Percentiles rank a stretch among this genome's conserved stretches.
phyloP scores from a whole-genome alignment of 2,113 vertebrate species.

The Probosciger aterrimus region DNA sequence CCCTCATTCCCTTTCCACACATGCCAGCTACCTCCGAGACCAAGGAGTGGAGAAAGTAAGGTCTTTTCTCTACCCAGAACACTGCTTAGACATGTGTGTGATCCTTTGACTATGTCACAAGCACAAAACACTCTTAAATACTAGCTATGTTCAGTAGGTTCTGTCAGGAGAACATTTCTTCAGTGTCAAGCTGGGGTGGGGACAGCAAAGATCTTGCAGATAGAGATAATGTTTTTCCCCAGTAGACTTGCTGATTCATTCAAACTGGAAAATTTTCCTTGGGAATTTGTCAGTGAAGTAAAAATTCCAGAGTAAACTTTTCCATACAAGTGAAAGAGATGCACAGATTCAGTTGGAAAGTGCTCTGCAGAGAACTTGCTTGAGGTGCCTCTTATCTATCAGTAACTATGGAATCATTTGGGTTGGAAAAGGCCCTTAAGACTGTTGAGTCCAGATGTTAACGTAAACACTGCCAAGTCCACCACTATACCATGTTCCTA shows the following conservation, averaged over 20 bases:
- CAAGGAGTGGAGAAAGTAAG: neutral
- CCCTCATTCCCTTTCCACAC: neutral
- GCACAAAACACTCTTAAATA: neutral
- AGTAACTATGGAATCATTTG: neutral
- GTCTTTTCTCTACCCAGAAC: neutral
- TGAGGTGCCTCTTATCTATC: neutral
- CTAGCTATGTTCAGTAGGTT: neutral
- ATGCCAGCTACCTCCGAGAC: accelerated
- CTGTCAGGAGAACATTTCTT: neutral
- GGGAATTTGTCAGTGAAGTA: neutral
- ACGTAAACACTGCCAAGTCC: neutral
- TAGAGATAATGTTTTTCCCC: neutral
- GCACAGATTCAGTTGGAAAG: neutral
- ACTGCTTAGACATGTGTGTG: neutral
- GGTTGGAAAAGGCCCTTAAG: neutral
- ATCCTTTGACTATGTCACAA: neutral
- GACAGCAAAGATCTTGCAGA: neutral
- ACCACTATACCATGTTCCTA: neutral
- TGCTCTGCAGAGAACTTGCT: neutral
- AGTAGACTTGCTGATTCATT: neutral
- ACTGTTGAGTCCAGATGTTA: neutral
- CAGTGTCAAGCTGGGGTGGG: neutral
- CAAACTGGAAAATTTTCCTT: neutral
- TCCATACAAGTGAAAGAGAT: neutral
- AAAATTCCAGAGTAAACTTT: neutral